phyloP scores from a whole-genome alignment of 2,113 vertebrate species.

The Opisthocomus hoazin region DNA sequence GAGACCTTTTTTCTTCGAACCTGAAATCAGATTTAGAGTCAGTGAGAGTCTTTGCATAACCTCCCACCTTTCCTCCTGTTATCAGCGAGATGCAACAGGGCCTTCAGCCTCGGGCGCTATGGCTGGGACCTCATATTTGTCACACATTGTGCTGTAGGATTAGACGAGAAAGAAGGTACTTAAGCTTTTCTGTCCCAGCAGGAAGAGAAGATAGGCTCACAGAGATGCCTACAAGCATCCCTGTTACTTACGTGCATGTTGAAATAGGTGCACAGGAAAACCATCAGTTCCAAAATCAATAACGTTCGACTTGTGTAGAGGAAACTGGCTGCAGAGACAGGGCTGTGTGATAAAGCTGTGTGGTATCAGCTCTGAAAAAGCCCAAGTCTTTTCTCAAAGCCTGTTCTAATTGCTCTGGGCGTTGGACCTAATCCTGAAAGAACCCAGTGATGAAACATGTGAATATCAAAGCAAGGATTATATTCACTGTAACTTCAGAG shows the following conservation, averaged over 20 bases:
- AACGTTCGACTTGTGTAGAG: neutral
- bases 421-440: neutral
- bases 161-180: neutral
- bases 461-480: neutral
- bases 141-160: neutral
- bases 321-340: neutral
- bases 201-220: fast-evolving
- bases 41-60: neutral
- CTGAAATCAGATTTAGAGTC: neutral
- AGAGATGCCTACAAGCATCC: neutral
- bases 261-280: neutral
- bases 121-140: neutral
- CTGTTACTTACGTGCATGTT: neutral
- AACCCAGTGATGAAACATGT: neutral
- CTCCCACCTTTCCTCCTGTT: too few species aligned
- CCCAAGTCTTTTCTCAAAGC: neutral
- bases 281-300: neutral
- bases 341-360: neutral
- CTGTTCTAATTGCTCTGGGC: neutral
- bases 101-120: neutral
- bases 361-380: neutral
- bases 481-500: neutral
- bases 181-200: neutral
- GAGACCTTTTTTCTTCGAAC: neutral
- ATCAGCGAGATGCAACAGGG: neutral